phyloP scores from a whole-genome alignment of 2,888 invertebrate genomes.

The Azorinus chamasolen region DNA sequence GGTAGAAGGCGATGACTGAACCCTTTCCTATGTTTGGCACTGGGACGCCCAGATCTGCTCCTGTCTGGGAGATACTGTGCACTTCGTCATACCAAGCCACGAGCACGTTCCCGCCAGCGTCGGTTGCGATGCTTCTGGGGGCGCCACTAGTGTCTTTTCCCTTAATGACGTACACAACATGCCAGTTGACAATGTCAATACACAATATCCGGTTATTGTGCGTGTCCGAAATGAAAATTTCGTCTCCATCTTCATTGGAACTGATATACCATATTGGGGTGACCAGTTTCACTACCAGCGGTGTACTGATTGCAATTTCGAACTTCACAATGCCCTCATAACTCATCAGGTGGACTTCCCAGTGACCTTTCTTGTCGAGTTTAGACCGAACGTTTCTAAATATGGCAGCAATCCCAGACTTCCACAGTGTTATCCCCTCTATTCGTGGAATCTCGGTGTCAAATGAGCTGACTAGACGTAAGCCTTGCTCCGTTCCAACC shows the following conservation, averaged over 20 bases:
- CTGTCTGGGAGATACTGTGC: slow-evolving; percentile 43
- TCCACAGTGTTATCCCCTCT: slow-evolving; percentile 48
- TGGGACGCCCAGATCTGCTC: slow-evolving; percentile 44
- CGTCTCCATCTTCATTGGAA: slow-evolving; percentile 24
- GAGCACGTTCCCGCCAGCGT: slow-evolving; percentile 37
- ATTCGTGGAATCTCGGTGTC: slow-evolving; percentile 24
- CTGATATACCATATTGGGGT: slow-evolving; percentile 54
- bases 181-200: slow-evolving; percentile 44
- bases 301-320: slow-evolving; percentile 43
- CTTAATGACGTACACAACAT: slow-evolving; percentile 46
- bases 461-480: slow-evolving; percentile 23
- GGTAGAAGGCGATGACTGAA: slow-evolving; percentile 36
- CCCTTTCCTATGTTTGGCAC: slow-evolving; percentile 25
- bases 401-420: slow-evolving; percentile 38
- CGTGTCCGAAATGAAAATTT: slow-evolving; percentile 49
- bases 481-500: slow-evolving; percentile 5
- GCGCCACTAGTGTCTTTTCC: slow-evolving; percentile 37
- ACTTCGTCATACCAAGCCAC: slow-evolving; percentile 56
- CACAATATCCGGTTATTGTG: slow-evolving; percentile 48
- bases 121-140: slow-evolving; percentile 44
- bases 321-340: slow-evolving; percentile 32
- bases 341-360: slow-evolving; percentile 45
- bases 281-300: slow-evolving; percentile 28
- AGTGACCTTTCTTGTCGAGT: slow-evolving; percentile 49
- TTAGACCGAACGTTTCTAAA: slow-evolving; percentile 31